These are phyloP conservation scores for cattle (Bos taurus) DNA, from an alignment of 2,113 vertebrate species.

Conservation along the genomic window ARS-UCD2.0 NC_037331.1:108417501-108418000, in stretches of 20 bases:
- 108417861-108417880: not conserved
- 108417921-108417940: not conserved
- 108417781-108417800: not conserved
- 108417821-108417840: not conserved
- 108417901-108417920: not conserved
- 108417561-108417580: no score
- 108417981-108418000: not conserved
- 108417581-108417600: no score
- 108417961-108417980: not conserved
- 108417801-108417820: not conserved
- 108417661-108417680: not conserved
- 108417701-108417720: no score
- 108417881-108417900: not conserved
- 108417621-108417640: not conserved
- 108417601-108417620: no score
- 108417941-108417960: not conserved
- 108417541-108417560: no score
- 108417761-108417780: not conserved
- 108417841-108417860: not conserved
- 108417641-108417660: not conserved
- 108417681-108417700: not conserved
- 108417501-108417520: no score
- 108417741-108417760: not conserved
- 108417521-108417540: no score
- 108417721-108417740: not conserved